A percentile compares a stretch with the other conserved stretches of the same genome.
These are phyloP conservation scores for Uromys caudimaculatus DNA, from an alignment of 2,797 vertebrate species.

Conservation along the genomic window DNA sequence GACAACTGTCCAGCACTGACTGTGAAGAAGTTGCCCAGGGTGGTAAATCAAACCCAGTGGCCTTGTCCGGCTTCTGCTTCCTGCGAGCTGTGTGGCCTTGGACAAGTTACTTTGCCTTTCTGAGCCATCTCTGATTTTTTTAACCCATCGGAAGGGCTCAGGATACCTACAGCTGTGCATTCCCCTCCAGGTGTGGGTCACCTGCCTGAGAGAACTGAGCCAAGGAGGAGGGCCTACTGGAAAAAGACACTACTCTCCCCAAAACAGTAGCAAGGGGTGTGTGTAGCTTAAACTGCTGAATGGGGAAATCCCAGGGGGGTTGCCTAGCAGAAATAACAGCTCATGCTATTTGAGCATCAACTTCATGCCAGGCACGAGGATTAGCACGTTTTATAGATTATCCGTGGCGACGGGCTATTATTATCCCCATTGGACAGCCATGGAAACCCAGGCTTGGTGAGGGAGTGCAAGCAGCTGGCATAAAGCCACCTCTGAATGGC, in stretches of 20 bases:
- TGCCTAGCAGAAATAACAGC: slow-evolving; percentile 49
- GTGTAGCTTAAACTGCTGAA: neutral
- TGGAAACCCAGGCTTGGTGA: neutral
- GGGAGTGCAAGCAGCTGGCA: neutral
- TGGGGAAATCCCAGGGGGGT: neutral
- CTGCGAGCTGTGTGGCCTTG: neutral
- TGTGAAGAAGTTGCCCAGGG: neutral
- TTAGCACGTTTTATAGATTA: slow-evolving; percentile 61
- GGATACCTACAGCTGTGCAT: neutral
- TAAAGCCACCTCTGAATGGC: neutral
- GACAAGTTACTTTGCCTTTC: neutral
- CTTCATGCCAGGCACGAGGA: neutral
- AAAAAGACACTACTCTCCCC: neutral
- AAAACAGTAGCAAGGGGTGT: slow-evolving; percentile 15
- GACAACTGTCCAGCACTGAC: neutral
- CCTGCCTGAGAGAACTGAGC: neutral
- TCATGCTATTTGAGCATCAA: neutral
- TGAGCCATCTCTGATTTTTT: neutral
- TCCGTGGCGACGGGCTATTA: slow-evolving; percentile 17
- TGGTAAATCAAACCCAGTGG: neutral
- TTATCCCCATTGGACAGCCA: neutral
- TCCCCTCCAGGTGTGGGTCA: slow-evolving; percentile 34
- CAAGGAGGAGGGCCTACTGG: neutral
- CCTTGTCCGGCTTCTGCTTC: neutral
- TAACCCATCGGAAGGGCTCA: neutral